These are phyloP conservation scores for Himantopus leucocephalus DNA, from an alignment of 2,113 vertebrate species.

Conservation along the genomic window DNA sequence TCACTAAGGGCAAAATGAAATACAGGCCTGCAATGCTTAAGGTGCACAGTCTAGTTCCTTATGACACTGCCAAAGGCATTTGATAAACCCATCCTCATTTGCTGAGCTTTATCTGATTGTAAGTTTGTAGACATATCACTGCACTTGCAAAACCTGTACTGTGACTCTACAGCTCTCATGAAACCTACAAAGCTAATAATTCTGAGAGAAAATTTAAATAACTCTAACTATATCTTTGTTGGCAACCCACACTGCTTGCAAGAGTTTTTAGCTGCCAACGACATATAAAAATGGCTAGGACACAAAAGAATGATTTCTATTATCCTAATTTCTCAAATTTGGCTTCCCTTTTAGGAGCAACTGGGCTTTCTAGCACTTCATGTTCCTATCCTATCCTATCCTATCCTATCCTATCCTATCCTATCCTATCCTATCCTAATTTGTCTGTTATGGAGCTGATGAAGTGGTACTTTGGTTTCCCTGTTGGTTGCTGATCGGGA, in stretches of 20 bases:
- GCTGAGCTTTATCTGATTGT: conserved; percentile 18
- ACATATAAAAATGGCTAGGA: neutral
- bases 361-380: neutral
- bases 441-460: neutral
- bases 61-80: neutral
- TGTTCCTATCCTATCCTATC: neutral
- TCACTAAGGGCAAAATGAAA: neutral
- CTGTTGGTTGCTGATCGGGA: neutral
- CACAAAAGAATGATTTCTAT: neutral
- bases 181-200: neutral
- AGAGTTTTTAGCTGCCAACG: neutral
- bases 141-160: conserved; percentile 18
- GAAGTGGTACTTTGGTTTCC: neutral
- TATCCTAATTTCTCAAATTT: neutral
- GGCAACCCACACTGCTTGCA: neutral
- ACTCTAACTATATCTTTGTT: neutral
- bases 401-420: neutral
- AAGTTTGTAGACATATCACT: neutral
- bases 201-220: neutral
- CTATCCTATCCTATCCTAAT: neutral
- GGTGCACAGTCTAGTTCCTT: neutral
- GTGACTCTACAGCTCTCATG: neutral
- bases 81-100: conserved; percentile 9
- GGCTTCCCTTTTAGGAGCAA: neutral
- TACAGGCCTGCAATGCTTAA: neutral